phyloP scores from a whole-genome alignment of 2,113 vertebrate genomes.

The Brachyhypopomus gauderio region DNA sequence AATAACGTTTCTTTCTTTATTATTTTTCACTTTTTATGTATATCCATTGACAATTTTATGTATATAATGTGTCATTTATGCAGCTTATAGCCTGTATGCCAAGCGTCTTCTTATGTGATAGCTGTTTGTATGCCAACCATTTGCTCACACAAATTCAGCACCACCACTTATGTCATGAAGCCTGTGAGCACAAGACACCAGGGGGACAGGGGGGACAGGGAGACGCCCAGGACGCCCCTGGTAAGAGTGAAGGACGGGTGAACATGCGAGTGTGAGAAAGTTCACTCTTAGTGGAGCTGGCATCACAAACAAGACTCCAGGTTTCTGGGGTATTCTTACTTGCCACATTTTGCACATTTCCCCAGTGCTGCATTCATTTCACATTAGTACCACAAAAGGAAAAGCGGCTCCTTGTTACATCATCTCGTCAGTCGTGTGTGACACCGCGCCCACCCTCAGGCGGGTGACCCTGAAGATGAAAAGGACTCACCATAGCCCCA shows the following conservation, averaged over 20 bases:
- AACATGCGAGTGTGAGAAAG: constrained; percentile 5
- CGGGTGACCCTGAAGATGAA: background rate
- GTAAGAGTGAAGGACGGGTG: constrained; percentile 22
- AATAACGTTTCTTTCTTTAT: no score
- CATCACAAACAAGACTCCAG: constrained; percentile 29
- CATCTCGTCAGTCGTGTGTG: background rate
- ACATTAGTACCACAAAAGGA: constrained; percentile 10
- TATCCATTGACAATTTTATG: no score
- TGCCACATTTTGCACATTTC: constrained; percentile 23
- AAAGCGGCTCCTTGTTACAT: constrained; percentile 16
- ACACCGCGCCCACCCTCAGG: background rate
- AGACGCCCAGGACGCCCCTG: constrained; percentile 26
- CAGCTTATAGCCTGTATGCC: no score
- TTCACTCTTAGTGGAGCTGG: constrained; percentile 13
- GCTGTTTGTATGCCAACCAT: background rate
- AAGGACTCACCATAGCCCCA: background rate
- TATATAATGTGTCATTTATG: no score
- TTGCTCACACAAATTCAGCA: background rate
- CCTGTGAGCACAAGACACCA: constrained; percentile 59
- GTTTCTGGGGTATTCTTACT: constrained; percentile 35
- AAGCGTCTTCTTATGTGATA: no score
- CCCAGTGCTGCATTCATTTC: constrained; percentile 25
- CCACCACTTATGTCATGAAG: constrained; percentile 38
- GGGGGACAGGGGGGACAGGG: constrained; percentile 20
- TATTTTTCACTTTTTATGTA: no score